Evolutionary conservation across 2,797 vertebrate genomes (phyloP).

Genomic region (Enoplosus armatus): DNA sequence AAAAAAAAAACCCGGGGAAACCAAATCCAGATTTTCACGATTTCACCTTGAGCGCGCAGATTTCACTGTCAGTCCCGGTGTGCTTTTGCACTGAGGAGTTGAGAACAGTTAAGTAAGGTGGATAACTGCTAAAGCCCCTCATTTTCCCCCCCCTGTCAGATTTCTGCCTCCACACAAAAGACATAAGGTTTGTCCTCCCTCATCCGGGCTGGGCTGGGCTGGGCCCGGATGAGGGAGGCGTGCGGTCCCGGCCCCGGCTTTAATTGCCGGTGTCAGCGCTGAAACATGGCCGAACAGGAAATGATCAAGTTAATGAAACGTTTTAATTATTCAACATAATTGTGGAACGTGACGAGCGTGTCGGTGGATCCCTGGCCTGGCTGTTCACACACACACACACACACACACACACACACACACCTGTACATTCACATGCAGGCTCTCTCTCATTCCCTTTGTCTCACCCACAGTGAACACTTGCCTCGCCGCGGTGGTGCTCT

Average conservation of each 20-base stretch:
- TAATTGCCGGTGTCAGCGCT: constrained; percentile 71
- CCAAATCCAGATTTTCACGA: constrained; percentile 54
- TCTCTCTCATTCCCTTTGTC: constrained; percentile 54
- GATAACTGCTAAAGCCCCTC: constrained; percentile 62
- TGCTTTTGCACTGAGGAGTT: constrained; percentile 56
- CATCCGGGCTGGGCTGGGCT: too few species aligned
- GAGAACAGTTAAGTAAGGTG: constrained; percentile 66
- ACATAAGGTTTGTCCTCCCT: constrained; percentile 52
- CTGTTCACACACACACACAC: constrained; percentile 40
- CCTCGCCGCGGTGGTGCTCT: constrained; percentile 54
- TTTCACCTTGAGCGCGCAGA: constrained; percentile 64
- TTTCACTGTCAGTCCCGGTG: constrained; percentile 54
- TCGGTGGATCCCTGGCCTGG: constrained; percentile 68
- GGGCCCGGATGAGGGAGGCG: constrained; percentile 52
- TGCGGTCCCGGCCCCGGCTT: constrained; percentile 31
- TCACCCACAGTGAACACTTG: constrained; percentile 53
- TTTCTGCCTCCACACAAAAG: constrained; percentile 51
- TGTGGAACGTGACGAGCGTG: constrained; percentile 73
- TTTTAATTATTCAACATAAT: constrained; percentile 82
- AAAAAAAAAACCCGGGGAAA: constrained; percentile 47
- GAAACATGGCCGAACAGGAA: constrained; percentile 76
- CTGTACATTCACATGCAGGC: background rate
- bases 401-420: constrained; percentile 18
- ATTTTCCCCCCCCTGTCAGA: constrained; percentile 58
- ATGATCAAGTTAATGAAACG: constrained; percentile 81